Evolutionary conservation across 1,140 invertebrate genomes (phyloP), one percentile per base, ranked within the genome.

Genomic region (Brachionus sp.): DNA sequence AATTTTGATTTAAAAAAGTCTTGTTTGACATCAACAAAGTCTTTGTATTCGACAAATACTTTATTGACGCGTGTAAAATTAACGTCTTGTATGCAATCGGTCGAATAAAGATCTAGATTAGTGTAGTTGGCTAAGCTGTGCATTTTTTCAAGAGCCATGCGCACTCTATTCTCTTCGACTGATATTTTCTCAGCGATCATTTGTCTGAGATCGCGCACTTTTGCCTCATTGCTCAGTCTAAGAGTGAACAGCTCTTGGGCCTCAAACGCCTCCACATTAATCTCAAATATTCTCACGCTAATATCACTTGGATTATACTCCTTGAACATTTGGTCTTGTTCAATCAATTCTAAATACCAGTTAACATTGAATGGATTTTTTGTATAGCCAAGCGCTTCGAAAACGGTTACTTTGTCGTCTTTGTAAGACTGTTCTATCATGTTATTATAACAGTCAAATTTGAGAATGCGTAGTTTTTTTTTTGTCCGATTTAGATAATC

Each of bases 351-450:
- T 12, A 80, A 9, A 35, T 80, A 80, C 77, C 77, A 80, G 19
- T 66, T 66, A 1, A 80, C 35, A 42, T 66, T 66, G n/a, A 62
- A 80, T 0, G 77, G 77, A 66, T 37, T 62, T 80, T 80, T 80
- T 10, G 46, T 9, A 23, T 42, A 80, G 12, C 50, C 77, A 2
- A 80, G 25, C 12, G 77, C 77, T 44, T 80, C 77, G 9, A 62
- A 62, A 5, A 80, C 77, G 42, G n/a, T 80, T 12, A 80, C 12
- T 35, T 91, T 89, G 12, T 92, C 91, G 62, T 90, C 90, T 83
- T 93, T 92, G 85, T 93, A 93, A 62, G 92, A 93, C 82, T 91
- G 90, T 84, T 93, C 91, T n/a, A 94, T 92, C 3, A 91, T 89
- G 83, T 93, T 92, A 83, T 91, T 90, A 19, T 90, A 87, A 37